Evolutionary conservation across 2,113 vertebrate genomes (phyloP), one percentile per base, ranked within the genome.

Genomic region (Oreocharis arfaki): DNA sequence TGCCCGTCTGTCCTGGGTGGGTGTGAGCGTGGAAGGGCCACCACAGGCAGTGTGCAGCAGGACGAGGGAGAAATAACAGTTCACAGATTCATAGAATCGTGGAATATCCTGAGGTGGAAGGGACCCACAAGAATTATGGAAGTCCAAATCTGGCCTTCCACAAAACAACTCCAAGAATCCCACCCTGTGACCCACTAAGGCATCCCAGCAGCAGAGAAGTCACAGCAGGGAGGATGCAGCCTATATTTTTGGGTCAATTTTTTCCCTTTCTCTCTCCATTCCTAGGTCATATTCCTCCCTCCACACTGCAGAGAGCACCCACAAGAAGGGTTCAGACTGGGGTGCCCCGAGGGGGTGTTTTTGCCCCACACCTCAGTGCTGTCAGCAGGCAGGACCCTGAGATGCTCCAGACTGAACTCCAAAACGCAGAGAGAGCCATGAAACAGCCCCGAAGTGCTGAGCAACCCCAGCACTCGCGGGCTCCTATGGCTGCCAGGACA

Each of bases 381-480:
- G 42, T 14, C 70, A 81, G 50, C 52, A 75, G 32, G 35, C 50
- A 93, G 75, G 27, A 70, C 46, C 52, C 21, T 42, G 35, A 39
- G n/a, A 35, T 23, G 21, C 7, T 27, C 27, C 65, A 28, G 13
- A 7, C 19, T 39, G 42, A 78, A 21, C 10, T n/a, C 50, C 11
- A 1, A 85, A 85, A 30, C 7, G 14, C 84, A 57, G 27, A 35
- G 21, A 27, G n/a, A 52, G 42, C 11, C 46, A 22, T 2, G 16
- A 15, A 65, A 47, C 5, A 86, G 11, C 67, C 73, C 42, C 79
- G 88, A 23, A 52, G 5, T 0, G 0, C 70, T 9, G 49, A 75
- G 71, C n/a, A 60, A 13, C 7, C 27, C 42, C 64, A 77, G 75
- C 5, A 1, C 33, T 7, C 7, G 1, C 1, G 1, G 37, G 50